Conservation (phyloP, 2,888 invertebrate species). For the Neoaliturus tenellus region DNA sequence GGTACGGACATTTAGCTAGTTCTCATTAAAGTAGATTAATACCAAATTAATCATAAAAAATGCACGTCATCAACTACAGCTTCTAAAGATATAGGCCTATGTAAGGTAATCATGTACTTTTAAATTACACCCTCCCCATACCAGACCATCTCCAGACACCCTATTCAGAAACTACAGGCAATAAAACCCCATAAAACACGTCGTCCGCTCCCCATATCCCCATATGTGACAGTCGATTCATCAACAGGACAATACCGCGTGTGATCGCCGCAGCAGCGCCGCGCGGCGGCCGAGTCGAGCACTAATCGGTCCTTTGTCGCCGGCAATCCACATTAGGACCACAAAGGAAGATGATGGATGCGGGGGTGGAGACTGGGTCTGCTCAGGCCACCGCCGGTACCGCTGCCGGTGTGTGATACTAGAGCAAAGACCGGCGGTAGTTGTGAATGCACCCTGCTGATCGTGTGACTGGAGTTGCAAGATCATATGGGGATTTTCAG, state of each 20-base stretch:
- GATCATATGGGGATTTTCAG: neutral
- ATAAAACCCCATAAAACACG: constrained; percentile 2
- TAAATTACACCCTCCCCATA: too few species aligned
- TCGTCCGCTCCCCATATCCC: neutral
- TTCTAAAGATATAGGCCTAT: too few species aligned
- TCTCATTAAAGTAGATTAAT: too few species aligned
- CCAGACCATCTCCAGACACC: neutral
- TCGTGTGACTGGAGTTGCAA: neutral
- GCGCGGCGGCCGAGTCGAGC: too few species aligned
- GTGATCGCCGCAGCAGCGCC: constrained; percentile 1
- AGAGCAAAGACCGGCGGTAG: too few species aligned
- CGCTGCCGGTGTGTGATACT: neutral
- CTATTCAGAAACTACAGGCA: neutral
- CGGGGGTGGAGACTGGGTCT: neutral
- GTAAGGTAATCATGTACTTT: too few species aligned
- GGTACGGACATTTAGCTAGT: too few species aligned
- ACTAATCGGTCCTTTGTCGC: constrained; percentile 43
- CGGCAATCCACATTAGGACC: constrained; percentile 45
- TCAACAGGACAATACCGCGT: constrained; percentile 25
- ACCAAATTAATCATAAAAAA: too few species aligned
- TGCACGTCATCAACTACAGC: too few species aligned
- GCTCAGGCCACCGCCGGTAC: neutral
- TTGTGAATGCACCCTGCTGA: neutral
- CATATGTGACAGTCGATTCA: neutral
- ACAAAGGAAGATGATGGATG: constrained; percentile 21